Base-by-base conservation (phyloP, 1,140 invertebrate species). In the Maconellicoccus hirsutus region DNA sequence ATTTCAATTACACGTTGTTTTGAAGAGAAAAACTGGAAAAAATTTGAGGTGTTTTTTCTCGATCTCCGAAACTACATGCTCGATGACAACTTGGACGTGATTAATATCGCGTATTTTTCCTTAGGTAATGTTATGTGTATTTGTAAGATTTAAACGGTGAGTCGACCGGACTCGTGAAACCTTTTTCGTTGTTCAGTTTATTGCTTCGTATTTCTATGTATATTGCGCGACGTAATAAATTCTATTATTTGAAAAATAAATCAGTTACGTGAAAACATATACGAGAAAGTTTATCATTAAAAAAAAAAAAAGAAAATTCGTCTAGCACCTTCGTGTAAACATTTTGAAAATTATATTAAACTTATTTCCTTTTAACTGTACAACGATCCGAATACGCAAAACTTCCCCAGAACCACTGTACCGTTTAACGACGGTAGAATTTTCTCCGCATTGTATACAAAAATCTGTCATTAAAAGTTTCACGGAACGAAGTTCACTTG, bases 381-480 rank as follows among this genome's bases (percentile, higher is more conserved):
- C 42, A 16, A 19, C 42, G 42, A 52, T 52, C 42, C 42, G n/a
- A 52, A 52, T 52, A 52, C 42, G n/a, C 42, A 16, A 52, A 52
- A 52, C 42, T 52, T 52, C 10, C 42, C 2, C 42, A 52, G 42
- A 52, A 52, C 42, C 42, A 52, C 6, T 52, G 42, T 52, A 52
- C 42, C 42, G 42, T 52, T 52, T 52, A 52, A 52, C 42, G 42
- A 52, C 42, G n/a, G n/a, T 52, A 52, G 42, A 52, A 52, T 52
- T 52, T 52, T 52, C 42, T 52, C 42, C 42, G 42, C 16, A 52
- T 52, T 52, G 42, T 52, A 52, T 52, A 52, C 42, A 52, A 52
- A 52, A 52, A 52, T 52, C 42, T 52, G 42, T 52, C 42, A 52
- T 52, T 52, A 52, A 52, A 52, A 52, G 42, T 52, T 52, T 52